These are phyloP conservation scores for Callionymus lyra DNA, from an alignment of 2,113 vertebrate genomes.

Conservation along the genomic window DNA sequence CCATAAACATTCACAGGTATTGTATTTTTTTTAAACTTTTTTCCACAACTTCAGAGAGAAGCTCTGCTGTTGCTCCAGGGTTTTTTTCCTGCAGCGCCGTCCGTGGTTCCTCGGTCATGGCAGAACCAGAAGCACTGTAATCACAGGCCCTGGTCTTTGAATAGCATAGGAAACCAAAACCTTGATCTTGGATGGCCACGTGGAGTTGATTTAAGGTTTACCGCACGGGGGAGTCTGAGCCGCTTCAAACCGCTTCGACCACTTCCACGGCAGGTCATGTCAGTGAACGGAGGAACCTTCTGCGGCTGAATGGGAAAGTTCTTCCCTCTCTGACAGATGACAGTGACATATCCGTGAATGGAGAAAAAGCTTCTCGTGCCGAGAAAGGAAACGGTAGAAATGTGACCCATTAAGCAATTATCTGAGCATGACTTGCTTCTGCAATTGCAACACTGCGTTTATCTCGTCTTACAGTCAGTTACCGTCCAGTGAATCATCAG, in stretches of 20 bases:
- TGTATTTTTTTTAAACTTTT: slow-evolving; percentile 18
- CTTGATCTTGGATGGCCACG: slow-evolving; percentile 48
- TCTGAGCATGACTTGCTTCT: too few species aligned
- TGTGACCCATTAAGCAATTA: too few species aligned
- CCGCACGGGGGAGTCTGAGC: slow-evolving; percentile 21
- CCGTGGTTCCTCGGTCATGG: slow-evolving; percentile 15
- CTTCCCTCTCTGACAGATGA: slow-evolving; percentile 9
- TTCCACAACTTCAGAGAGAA: slow-evolving; percentile 36
- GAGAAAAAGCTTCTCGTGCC: too few species aligned
- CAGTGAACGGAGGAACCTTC: slow-evolving; percentile 13
- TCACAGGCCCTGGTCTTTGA: slow-evolving; percentile 42
- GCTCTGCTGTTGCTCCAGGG: slow-evolving; percentile 26
- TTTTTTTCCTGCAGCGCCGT: slow-evolving; percentile 25
- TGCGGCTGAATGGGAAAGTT: slow-evolving; percentile 10
- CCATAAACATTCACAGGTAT: slow-evolving; percentile 13
- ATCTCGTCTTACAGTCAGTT: too few species aligned
- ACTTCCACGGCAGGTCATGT: slow-evolving; percentile 18
- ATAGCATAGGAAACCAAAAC: slow-evolving; percentile 21
- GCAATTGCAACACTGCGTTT: too few species aligned
- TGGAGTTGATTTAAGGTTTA: slow-evolving; percentile 56
- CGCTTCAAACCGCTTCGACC: slow-evolving; percentile 15
- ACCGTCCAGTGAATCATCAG: too few species aligned
- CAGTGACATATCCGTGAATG: too few species aligned
- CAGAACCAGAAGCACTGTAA: slow-evolving; percentile 39
- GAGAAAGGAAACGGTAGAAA: too few species aligned